Evolutionary conservation across 2,113 vertebrate genomes (phyloP).

Genomic region (Cervus canadensis): DNA sequence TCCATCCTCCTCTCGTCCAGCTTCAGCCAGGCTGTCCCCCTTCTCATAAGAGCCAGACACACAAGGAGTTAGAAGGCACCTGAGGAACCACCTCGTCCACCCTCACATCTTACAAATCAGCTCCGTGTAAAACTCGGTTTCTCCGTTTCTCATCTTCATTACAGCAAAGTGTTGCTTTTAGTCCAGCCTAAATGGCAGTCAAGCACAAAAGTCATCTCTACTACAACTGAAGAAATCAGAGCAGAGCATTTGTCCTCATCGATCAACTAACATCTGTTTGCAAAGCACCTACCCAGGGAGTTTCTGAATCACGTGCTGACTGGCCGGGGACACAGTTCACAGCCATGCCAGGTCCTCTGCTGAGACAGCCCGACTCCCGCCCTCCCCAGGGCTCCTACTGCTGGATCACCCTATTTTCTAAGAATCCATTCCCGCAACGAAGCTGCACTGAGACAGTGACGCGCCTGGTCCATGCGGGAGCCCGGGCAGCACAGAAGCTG

Average conservation of each 20-base stretch:
- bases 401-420: constrained; percentile 24
- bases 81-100: neutral
- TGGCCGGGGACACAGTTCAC: neutral
- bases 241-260: neutral
- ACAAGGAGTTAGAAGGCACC: neutral
- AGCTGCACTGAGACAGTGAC: neutral
- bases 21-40: neutral
- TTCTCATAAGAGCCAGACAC: neutral
- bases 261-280: neutral
- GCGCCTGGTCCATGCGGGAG: neutral
- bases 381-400: neutral
- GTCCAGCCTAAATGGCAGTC: neutral
- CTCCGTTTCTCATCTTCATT: neutral
- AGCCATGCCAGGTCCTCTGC: neutral
- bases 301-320: neutral
- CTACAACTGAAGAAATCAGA: neutral
- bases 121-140: neutral
- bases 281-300: neutral
- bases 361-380: neutral
- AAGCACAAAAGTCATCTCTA: neutral
- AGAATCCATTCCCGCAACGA: neutral
- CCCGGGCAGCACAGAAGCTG: constrained; percentile 23
- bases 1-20: neutral
- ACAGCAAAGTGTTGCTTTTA: neutral
- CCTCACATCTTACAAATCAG: neutral